Evolutionary conservation across 2,797 vertebrate species (phyloP).

Genomic region (Cyprinella venusta): DNA sequence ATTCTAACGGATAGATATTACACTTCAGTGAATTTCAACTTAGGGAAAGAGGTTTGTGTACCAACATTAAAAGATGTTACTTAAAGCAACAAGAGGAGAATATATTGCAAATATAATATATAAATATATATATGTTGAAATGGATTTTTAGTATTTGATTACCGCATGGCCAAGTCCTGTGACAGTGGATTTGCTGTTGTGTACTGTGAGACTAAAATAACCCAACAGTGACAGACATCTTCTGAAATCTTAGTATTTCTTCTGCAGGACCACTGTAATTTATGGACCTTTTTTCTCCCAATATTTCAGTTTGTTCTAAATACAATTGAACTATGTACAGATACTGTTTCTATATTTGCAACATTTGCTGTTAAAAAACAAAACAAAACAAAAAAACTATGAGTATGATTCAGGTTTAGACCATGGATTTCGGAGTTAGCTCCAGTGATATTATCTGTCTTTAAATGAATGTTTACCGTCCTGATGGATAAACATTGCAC

Average conservation of each 20-base stretch:
- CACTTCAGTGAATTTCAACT: conserved; percentile 72
- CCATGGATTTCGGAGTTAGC: conserved; percentile 79
- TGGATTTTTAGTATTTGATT: conserved; percentile 85
- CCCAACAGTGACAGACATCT: conserved; percentile 72
- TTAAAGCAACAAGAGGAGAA: conserved; percentile 74
- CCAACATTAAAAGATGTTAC: conserved; percentile 71
- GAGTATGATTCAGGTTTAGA: conserved; percentile 86
- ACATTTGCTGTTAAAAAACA: conserved; percentile 86
- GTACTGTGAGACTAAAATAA: conserved; percentile 82
- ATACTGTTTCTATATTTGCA: conserved; percentile 98
- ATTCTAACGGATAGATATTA: conserved; percentile 73
- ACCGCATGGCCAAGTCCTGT: conserved; percentile 90
- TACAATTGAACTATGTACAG: conserved; percentile 85
- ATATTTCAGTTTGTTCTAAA: conserved; percentile 77
- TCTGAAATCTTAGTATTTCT: conserved; percentile 77
- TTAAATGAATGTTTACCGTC: conserved; percentile 71
- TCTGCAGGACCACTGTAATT: conserved; percentile 75
- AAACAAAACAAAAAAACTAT: conserved; percentile 72
- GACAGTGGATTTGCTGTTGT: conserved; percentile 93
- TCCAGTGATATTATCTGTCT: conserved; percentile 72
- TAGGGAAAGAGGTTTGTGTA: conserved; percentile 72
- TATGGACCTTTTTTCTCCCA: conserved; percentile 72
- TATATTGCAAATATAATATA: conserved; percentile 68
- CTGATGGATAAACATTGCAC: conserved; percentile 70
- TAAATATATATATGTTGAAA: conserved; percentile 76